Conservation (phyloP, 2,888 invertebrate species). For the Ganaspis brasiliensis region DNA sequence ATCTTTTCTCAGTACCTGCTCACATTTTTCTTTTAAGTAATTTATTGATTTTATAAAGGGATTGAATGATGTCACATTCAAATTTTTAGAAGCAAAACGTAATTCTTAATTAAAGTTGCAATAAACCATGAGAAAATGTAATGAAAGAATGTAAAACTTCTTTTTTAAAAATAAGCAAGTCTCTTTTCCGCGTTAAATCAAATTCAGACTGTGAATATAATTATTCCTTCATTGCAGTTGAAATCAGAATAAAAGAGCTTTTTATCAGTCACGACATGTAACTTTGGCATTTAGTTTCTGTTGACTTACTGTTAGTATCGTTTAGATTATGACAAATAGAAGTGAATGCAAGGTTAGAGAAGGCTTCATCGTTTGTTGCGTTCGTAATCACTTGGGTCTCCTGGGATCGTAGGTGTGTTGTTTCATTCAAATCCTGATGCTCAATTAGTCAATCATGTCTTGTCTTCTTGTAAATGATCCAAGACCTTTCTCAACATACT, state of each 20-base stretch:
- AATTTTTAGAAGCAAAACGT: no score
- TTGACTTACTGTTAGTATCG: background rate
- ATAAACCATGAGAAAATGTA: no score
- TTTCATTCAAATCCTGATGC: background rate
- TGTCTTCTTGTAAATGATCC: background rate
- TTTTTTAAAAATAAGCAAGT: no score
- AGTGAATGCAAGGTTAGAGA: conserved; percentile 13
- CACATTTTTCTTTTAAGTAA: background rate
- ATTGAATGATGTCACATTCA: no score
- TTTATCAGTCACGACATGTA: background rate
- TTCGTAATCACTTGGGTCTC: background rate
- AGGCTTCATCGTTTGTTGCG: background rate
- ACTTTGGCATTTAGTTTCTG: background rate
- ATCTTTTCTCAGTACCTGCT: conserved; percentile 13
- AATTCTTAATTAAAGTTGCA: background rate
- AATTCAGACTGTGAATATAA: no score
- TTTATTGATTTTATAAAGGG: no score
- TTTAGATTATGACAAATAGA: conserved; percentile 1
- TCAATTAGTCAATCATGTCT: background rate
- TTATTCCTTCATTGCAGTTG: background rate
- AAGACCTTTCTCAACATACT: background rate
- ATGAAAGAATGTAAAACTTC: no score
- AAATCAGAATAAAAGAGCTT: background rate
- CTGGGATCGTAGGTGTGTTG: background rate
- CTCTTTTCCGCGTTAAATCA: no score